Percentiles rank a stretch among this genome's conserved stretches.
Evolutionary conservation across 2,888 invertebrate species (phyloP).

Genomic region (Oscheius onirici): DNA sequence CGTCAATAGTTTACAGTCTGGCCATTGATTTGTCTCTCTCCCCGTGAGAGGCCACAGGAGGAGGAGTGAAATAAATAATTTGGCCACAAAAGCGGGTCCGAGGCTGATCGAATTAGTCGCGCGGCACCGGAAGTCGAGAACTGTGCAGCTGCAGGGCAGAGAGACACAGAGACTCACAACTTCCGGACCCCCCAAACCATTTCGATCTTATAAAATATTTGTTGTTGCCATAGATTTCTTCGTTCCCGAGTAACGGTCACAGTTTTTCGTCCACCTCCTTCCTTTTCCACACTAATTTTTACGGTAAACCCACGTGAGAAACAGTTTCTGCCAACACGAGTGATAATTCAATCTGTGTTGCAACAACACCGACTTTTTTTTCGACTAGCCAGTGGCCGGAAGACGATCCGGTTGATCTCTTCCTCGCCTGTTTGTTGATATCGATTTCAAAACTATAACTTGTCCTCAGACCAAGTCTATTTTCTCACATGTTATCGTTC

Average conservation of each 20-base stretch:
- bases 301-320: not conserved
- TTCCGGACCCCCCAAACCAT: slow-evolving; percentile 8
- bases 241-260: not conserved
- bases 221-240: not conserved
- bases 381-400: too few species aligned
- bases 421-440: too few species aligned
- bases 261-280: not conserved
- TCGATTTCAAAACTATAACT: too few species aligned
- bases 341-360: too few species aligned
- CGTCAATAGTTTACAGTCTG: too few species aligned
- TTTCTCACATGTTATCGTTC: too few species aligned
- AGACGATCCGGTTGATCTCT: too few species aligned
- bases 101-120: slow-evolving; percentile 32
- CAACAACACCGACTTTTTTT: too few species aligned
- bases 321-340: not conserved
- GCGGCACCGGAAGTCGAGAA: slow-evolving; percentile 29
- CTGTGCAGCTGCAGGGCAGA: slow-evolving; percentile 25
- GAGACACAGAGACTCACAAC: not conserved
- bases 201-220: not conserved
- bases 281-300: not conserved
- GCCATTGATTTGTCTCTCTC: too few species aligned
- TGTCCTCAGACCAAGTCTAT: too few species aligned
- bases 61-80: slow-evolving; percentile 28
- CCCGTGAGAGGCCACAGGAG: not conserved
- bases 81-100: slow-evolving; percentile 30